A percentile compares a stretch with the other conserved stretches of the same genome.
Conservation (phyloP, 2,888 invertebrate genomes). For the Busseola fusca region DNA sequence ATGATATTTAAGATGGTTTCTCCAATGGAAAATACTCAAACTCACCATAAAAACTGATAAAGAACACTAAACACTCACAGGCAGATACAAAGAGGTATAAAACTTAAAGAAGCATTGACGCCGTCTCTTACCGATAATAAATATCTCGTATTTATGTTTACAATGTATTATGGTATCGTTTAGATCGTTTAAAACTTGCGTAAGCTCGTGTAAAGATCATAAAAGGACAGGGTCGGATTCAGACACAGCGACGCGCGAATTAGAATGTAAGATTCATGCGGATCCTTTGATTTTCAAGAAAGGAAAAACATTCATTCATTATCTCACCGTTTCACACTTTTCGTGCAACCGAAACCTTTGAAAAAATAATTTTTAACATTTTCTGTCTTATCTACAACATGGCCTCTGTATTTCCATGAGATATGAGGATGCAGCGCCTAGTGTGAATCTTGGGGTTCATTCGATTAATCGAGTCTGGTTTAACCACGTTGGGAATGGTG, state of each 20-base stretch:
- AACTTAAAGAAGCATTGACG: constrained; percentile 58
- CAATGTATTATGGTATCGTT: constrained; percentile 59
- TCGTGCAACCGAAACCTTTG: not conserved
- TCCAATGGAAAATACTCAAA: constrained; percentile 36
- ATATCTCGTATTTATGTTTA: constrained; percentile 60
- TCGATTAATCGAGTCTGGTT: too few species aligned
- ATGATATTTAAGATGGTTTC: constrained; percentile 40
- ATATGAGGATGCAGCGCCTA: too few species aligned
- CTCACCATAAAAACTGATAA: constrained; percentile 56
- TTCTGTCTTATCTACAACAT: not conserved
- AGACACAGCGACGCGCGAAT: not conserved
- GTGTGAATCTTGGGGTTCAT: too few species aligned
- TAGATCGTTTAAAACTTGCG: constrained; percentile 65
- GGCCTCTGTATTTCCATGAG: too few species aligned
- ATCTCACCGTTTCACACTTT: accelerated
- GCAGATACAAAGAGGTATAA: constrained; percentile 56
- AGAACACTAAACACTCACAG: constrained; percentile 53
- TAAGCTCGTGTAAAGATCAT: constrained; percentile 68
- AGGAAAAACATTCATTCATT: not conserved
- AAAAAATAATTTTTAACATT: not conserved
- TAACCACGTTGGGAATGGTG: too few species aligned
- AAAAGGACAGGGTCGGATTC: constrained; percentile 51
- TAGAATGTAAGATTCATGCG: not conserved
- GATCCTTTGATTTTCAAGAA: not conserved
- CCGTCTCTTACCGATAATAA: constrained; percentile 59